Evolutionary conservation across 2,113 vertebrate species (phyloP).

Genomic region (Alethe castanea): DNA sequence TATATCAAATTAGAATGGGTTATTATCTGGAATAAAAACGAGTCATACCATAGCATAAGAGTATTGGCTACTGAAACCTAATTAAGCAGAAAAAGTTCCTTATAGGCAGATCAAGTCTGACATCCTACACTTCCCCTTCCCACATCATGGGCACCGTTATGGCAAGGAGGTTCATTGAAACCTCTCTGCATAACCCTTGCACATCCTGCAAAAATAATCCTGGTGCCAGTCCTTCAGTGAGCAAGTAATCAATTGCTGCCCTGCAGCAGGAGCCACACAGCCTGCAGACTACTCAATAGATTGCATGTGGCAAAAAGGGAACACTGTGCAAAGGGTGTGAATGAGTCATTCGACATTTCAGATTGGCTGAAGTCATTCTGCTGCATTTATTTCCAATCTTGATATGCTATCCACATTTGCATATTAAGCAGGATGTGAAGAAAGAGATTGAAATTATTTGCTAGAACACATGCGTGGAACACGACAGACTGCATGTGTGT

Average conservation of each 20-base stretch:
- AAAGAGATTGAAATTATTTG: constrained; percentile 19
- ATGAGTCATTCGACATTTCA: constrained; percentile 76
- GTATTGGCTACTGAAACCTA: neutral
- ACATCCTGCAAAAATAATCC: neutral
- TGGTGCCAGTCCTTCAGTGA: neutral
- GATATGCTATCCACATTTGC: constrained; percentile 58
- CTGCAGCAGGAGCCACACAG: neutral
- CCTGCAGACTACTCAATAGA: constrained; percentile 31
- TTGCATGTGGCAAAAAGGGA: constrained; percentile 46
- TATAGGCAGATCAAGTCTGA: neutral
- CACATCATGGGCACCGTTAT: neutral
- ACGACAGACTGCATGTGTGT: neutral
- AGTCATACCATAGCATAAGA: neutral
- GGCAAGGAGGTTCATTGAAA: neutral
- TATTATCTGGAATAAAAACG: neutral
- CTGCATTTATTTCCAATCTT: constrained; percentile 69
- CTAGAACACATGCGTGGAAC: neutral
- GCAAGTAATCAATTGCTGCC: neutral
- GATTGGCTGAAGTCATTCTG: constrained; percentile 70
- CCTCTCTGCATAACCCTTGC: neutral
- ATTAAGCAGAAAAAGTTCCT: neutral
- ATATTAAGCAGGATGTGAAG: constrained; percentile 29
- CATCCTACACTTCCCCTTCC: neutral
- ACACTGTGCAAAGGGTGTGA: constrained; percentile 53
- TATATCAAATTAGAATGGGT: neutral